phyloP scores from a whole-genome alignment of 2,797 vertebrate species.

The Sphenodon punctatus region DNA sequence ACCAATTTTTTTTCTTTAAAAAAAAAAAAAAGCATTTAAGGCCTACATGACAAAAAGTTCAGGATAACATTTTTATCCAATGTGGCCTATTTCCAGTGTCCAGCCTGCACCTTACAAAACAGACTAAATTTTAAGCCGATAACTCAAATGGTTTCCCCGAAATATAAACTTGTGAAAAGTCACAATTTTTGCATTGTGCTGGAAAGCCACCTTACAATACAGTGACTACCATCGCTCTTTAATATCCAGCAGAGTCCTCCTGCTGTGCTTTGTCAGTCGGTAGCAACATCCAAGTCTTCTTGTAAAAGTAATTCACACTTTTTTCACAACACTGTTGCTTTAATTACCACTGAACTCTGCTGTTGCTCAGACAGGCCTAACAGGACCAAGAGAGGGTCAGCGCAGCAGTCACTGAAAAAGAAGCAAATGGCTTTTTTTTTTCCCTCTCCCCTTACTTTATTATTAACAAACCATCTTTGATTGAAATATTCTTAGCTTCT shows the following conservation, averaged over 20 bases:
- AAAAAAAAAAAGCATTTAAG: constrained; percentile 53
- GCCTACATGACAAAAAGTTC: constrained; percentile 50
- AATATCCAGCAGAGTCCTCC: constrained; percentile 81
- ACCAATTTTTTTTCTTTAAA: neutral
- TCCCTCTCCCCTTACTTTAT: constrained; percentile 70
- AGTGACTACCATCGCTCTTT: constrained; percentile 76
- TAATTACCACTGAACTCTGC: constrained; percentile 85
- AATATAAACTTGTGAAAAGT: constrained; percentile 81
- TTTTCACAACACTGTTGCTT: constrained; percentile 83
- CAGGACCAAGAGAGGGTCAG: constrained; percentile 78
- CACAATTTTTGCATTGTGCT: constrained; percentile 80
- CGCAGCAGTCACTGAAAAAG: constrained; percentile 73
- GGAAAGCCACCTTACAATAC: constrained; percentile 77
- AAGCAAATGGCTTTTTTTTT: constrained; percentile 75
- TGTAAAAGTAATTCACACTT: constrained; percentile 86
- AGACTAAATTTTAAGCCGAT: constrained; percentile 71
- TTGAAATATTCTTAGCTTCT: constrained; percentile 79
- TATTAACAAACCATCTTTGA: constrained; percentile 82
- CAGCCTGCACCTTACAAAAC: constrained; percentile 48
- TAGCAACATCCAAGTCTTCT: constrained; percentile 80
- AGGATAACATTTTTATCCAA: constrained; percentile 46
- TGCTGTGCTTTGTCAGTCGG: constrained; percentile 81
- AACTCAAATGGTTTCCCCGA: constrained; percentile 75
- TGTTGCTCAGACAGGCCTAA: constrained; percentile 81
- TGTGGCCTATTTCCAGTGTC: constrained; percentile 58